Base-by-base conservation (phyloP, 2,888 invertebrate genomes). In the Amphipyra tragopoginis region DNA sequence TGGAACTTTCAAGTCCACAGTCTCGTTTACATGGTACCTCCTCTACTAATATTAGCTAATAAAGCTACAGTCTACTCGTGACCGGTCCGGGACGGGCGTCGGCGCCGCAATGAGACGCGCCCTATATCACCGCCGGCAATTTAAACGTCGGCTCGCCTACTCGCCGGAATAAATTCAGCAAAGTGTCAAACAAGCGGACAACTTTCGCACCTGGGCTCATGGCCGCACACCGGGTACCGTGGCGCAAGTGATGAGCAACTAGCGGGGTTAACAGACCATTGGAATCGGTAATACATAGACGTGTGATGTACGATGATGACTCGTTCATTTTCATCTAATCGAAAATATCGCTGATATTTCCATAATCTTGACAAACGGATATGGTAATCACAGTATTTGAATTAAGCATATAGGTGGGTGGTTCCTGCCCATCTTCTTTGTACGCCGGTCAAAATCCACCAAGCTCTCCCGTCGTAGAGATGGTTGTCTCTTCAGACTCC, bases 131-230 rank as follows among this genome's bases (percentile, higher is more conserved):
- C 65, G 60, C 33, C 62, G 73, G 86, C 86, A 89, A 87, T 89
- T 86, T 86, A 84, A 83, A 77, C 86, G 88, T 85, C 85, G 81
- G 75, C 80, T 73, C 77, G 77, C 67, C 73, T 72, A 66, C 79
- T 73, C 73, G 76, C 66, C 78, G 78, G 86, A 86, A 89, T 89
- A 89, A 88, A 90, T 90, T 89, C 82, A 82, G 77, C 86, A 85
- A 90, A 91, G 88, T 90, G 91, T 90, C 90, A 89, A 91, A 91
- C 87, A 89, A 89, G 77, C 79, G 84, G 81, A 68, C 83, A 88
- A 90, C 86, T 89, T 84, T 80, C 81, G 82, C 91, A 91, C 91
- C 91, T 91, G 90, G 82, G 79, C 80, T 67, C 75, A 54, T 63
- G 63, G 76, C 70, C 70, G 65, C 62, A 49, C 79, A 34, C 63